A percentile compares a stretch with the other conserved stretches of the same genome.
phyloP scores from a whole-genome alignment of 2,888 invertebrate species.

The Craniophora ligustri region DNA sequence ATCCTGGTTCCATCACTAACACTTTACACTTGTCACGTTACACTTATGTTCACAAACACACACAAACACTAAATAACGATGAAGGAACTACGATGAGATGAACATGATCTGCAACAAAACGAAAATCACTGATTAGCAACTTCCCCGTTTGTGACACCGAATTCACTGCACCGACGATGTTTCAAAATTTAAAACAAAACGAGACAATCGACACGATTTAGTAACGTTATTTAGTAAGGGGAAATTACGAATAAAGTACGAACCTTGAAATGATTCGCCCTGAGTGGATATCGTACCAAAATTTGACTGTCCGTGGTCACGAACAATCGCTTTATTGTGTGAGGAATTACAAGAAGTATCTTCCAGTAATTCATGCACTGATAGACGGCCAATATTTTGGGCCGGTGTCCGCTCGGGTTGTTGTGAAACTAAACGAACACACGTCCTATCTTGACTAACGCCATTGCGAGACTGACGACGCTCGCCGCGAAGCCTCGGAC shows the following conservation, averaged over 20 bases:
- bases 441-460: constrained; percentile 83
- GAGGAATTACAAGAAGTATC: constrained; percentile 81
- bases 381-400: constrained; percentile 89
- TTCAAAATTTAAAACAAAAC: constrained; percentile 78
- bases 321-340: constrained; percentile 74
- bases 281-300: constrained; percentile 89
- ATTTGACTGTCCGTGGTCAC: constrained; percentile 86
- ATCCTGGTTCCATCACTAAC: constrained; percentile 86
- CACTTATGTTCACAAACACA: constrained; percentile 83
- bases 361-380: constrained; percentile 84
- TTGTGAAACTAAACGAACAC: constrained; percentile 84
- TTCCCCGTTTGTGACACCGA: constrained; percentile 59
- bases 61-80: constrained; percentile 80
- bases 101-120: constrained; percentile 87
- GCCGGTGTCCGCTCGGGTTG: constrained; percentile 89
- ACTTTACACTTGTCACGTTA: constrained; percentile 77
- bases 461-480: constrained; percentile 87
- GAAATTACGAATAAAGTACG: constrained; percentile 87
- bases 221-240: constrained; percentile 80
- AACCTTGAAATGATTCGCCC: constrained; percentile 88
- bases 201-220: constrained; percentile 70
- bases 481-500: constrained; percentile 80
- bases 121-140: constrained; percentile 66
- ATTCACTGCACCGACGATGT: constrained; percentile 67
- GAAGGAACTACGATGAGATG: constrained; percentile 87